Conservation (phyloP, 2,888 invertebrate species). For the Tethea ocularis region DNA sequence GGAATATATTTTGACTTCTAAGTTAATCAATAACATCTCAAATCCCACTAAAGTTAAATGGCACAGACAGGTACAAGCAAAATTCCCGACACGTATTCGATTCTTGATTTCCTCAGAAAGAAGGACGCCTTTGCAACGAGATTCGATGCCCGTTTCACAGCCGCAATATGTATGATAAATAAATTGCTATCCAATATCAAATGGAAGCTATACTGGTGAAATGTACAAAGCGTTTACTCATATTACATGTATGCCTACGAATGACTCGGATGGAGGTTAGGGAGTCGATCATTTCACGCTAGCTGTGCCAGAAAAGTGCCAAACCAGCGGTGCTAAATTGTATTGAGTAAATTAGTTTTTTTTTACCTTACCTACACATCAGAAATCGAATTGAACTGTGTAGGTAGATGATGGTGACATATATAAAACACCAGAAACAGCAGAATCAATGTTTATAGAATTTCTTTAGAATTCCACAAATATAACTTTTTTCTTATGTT, state of each 20-base stretch:
- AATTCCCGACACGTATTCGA: slow-evolving; percentile 77
- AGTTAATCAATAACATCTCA: slow-evolving; percentile 19
- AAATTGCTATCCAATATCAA: slow-evolving; percentile 84
- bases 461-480: background rate
- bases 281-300: background rate
- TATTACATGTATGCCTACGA: slow-evolving; percentile 64
- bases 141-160: slow-evolving; percentile 64
- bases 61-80: slow-evolving; percentile 46
- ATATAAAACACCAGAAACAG: background rate
- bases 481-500: no score
- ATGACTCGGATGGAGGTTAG: slow-evolving; percentile 36
- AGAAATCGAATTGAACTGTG: background rate
- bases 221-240: slow-evolving; percentile 78
- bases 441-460: background rate
- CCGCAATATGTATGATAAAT: slow-evolving; percentile 84
- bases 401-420: background rate
- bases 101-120: slow-evolving; percentile 75
- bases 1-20: no score
- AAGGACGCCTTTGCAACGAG: slow-evolving; percentile 67
- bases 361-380: slow-evolving; percentile 1
- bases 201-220: slow-evolving; percentile 78
- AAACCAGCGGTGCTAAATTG: background rate
- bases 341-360: slow-evolving; percentile 4
- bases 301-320: background rate
- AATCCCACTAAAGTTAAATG: slow-evolving; percentile 48